These are phyloP conservation scores for Dreissena rostriformis DNA, from an alignment of 1,140 invertebrate species.

Conservation along the genomic window DNA sequence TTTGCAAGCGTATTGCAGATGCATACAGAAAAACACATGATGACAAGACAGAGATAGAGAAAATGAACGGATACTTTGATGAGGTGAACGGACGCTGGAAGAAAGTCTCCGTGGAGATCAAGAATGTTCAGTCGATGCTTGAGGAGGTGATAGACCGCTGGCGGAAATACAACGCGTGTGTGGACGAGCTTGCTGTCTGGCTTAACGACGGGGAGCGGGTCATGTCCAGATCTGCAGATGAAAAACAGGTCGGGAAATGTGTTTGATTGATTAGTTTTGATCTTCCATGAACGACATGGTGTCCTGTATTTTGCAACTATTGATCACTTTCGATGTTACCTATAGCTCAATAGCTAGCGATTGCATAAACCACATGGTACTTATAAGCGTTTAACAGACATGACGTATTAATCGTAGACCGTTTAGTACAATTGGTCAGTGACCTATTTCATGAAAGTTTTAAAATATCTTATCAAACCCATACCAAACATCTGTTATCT, in stretches of 20 bases:
- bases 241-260: conserved; percentile 86
- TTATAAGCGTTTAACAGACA: too few relatives aligned
- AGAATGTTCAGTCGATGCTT: conserved; percentile 93
- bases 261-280: too few relatives aligned
- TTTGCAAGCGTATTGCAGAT: conserved; percentile 95
- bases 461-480: too few relatives aligned
- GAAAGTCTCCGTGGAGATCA: conserved; percentile 92
- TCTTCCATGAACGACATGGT: too few relatives aligned
- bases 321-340: too few relatives aligned
- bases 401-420: too few relatives aligned
- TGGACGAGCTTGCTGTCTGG: conserved; percentile 91
- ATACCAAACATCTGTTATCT: too few relatives aligned
- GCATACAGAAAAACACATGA: conserved; percentile 89
- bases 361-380: too few relatives aligned
- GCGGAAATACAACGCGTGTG: conserved; percentile 89
- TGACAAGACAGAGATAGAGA: conserved; percentile 88
- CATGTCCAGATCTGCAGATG: conserved; percentile 89
- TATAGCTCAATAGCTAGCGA: too few relatives aligned
- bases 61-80: conserved; percentile 92
- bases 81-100: conserved; percentile 95
- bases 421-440: too few relatives aligned
- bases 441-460: too few relatives aligned
- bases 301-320: too few relatives aligned
- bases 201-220: conserved; percentile 88
- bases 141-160: conserved; percentile 93